Conservation (phyloP, 2,888 invertebrate species). For the Drosophila neonasuta region DNA sequence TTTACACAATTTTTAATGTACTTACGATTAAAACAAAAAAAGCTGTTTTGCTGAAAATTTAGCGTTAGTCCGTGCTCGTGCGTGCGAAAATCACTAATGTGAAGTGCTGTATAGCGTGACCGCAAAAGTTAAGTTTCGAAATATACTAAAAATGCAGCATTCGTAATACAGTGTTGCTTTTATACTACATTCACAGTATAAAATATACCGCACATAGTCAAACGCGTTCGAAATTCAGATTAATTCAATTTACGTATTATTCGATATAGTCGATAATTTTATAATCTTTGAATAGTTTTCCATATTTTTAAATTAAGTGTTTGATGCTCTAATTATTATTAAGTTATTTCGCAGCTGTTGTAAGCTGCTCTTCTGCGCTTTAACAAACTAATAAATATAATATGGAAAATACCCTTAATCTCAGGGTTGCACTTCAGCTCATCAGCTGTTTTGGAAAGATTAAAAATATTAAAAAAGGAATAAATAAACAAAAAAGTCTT, state of each 20-base stretch:
- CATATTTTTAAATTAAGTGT: too few relatives aligned
- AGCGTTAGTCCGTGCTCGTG: constrained; percentile 42
- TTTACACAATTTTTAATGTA: constrained; percentile 43
- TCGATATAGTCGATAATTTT: too few relatives aligned
- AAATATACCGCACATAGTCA: not conserved
- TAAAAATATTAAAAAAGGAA: not conserved
- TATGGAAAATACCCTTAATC: not conserved
- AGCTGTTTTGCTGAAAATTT: constrained; percentile 79
- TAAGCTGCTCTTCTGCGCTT: too few relatives aligned
- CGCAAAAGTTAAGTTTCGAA: not conserved
- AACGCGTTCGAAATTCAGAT: too few relatives aligned
- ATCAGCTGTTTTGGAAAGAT: not conserved
- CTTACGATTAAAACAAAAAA: constrained; percentile 82
- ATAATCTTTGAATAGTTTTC: too few relatives aligned
- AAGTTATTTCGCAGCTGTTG: too few relatives aligned
- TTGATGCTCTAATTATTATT: too few relatives aligned
- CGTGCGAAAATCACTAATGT: constrained; percentile 48
- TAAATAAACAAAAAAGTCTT: not conserved
- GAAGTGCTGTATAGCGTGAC: constrained; percentile 25
- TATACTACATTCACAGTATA: not conserved
- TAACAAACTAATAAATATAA: too few relatives aligned
- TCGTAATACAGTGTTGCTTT: not conserved
- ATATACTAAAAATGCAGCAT: not conserved
- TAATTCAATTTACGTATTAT: too few relatives aligned
- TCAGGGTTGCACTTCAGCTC: not conserved